phyloP scores from a whole-genome alignment of 2,797 vertebrate species.

The Acipenser oxyrinchus region DNA sequence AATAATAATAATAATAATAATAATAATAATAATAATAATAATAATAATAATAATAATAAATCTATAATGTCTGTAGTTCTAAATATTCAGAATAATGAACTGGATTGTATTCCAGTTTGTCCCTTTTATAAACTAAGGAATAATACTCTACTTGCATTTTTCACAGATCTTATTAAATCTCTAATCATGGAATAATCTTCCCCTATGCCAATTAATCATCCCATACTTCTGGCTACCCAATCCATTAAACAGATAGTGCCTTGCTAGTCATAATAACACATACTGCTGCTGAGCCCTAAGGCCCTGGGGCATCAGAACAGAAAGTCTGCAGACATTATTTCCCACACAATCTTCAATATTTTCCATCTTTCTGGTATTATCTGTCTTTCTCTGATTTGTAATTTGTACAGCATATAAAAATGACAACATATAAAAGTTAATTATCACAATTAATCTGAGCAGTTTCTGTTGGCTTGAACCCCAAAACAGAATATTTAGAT shows the following conservation, averaged over 20 bases:
- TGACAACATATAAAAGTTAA: no score
- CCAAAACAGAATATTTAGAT: conserved; percentile 11
- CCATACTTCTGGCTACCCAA: conserved; percentile 16
- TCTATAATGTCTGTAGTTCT: background rate
- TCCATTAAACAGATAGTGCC: conserved; percentile 26
- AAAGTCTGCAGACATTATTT: background rate
- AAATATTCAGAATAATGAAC: background rate
- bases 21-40: no score
- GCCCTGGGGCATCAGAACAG: background rate
- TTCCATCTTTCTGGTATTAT: background rate
- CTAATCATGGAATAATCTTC: conserved; percentile 14
- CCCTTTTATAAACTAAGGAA: conserved; percentile 13
- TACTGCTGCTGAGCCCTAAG: conserved; percentile 1
- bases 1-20: no score
- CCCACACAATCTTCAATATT: background rate
- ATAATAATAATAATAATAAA: no score
- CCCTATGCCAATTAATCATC: conserved; percentile 33
- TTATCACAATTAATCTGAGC: conserved; percentile 8
- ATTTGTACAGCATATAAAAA: background rate
- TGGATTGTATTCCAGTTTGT: background rate
- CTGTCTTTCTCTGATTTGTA: background rate
- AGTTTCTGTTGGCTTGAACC: conserved; percentile 16
- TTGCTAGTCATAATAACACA: conserved; percentile 7
- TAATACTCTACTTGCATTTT: conserved; percentile 29
- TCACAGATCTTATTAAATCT: conserved; percentile 29